Percentiles rank a stretch among this genome's conserved stretches.
These are phyloP conservation scores for Dromas ardeola DNA, from an alignment of 2,113 vertebrate genomes.

Conservation along the genomic window DNA sequence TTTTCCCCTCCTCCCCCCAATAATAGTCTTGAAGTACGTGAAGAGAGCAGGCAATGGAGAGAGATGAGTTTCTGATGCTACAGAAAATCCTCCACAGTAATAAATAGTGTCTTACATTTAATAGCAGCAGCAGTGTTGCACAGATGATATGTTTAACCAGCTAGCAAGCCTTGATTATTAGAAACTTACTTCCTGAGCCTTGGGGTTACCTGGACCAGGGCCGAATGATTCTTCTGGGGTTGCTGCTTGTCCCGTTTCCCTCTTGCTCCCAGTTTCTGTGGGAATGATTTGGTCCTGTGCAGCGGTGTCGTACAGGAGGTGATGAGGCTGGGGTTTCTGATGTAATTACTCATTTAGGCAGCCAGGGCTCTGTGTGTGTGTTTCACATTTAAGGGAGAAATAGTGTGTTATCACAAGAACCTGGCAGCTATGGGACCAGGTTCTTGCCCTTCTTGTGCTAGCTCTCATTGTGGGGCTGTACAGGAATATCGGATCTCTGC, in stretches of 20 bases:
- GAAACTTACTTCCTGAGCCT: neutral
- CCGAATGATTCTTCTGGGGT: neutral
- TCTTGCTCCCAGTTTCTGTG: neutral
- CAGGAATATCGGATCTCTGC: neutral
- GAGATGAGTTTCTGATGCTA: neutral
- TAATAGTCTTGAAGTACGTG: neutral
- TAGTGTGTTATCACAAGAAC: neutral
- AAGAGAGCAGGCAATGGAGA: neutral
- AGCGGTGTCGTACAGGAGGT: neutral
- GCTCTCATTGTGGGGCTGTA: rapidly evolving
- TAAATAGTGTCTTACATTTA: neutral
- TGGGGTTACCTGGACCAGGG: neutral
- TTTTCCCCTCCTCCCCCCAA: neutral
- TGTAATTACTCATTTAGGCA: neutral
- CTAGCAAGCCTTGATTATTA: neutral
- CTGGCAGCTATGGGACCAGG: neutral
- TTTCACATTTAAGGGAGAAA: neutral
- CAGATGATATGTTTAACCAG: neutral
- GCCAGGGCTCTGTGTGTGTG: neutral
- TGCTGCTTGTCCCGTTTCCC: neutral
- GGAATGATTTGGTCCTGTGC: neutral
- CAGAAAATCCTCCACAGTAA: neutral
- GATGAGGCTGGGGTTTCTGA: neutral
- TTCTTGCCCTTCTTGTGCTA: neutral
- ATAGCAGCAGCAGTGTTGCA: neutral